Evolutionary conservation across 1,140 invertebrate species (phyloP), one percentile per base, ranked within the genome.

Genomic region (Rhagoletis pomonella): DNA sequence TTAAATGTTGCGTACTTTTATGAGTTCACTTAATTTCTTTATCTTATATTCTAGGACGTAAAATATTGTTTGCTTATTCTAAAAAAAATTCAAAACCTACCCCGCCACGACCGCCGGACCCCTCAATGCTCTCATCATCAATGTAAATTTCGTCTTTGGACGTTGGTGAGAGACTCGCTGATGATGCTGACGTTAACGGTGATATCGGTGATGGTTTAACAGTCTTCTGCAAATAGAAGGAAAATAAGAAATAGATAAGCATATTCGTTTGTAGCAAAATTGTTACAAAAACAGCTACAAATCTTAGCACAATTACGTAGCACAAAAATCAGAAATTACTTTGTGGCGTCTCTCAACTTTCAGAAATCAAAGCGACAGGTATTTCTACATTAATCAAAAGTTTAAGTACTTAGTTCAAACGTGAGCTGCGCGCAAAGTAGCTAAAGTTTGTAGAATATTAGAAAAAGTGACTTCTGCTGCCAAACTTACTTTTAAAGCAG

Each of bases 51-150:
- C n/a, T n/a, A n/a, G n/a, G n/a, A n/a, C n/a, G n/a, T n/a, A n/a
- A n/a, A n/a, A n/a, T n/a, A n/a, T n/a, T n/a, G n/a, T n/a, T n/a
- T n/a, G n/a, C n/a, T n/a, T n/a, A n/a, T n/a, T n/a, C n/a, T n/a
- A n/a, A n/a, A n/a, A n/a, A 55, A 55, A 55, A 55, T 55, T n/a
- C 5, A 69, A 9, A 77, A 88, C 87, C 93, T 90, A 94, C 93
- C 90, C 94, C 94, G 89, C 92, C 93, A 89, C 90, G 93, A 89
- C 93, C 93, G 73, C 73, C 73, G 86, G 94, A 94, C 62, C 94
- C 94, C 89, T 94, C 94, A 67, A 93, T 91, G 89, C 91, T 92
- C 88, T 93, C 93, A 90, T 94, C 93, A 88, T 93, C 92, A 88
- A 94, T 94, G 87, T 93, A 93, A 90, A 94, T 94, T 88, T 93